phyloP scores from a whole-genome alignment of 2,113 vertebrate species.

The Merops nubicus region DNA sequence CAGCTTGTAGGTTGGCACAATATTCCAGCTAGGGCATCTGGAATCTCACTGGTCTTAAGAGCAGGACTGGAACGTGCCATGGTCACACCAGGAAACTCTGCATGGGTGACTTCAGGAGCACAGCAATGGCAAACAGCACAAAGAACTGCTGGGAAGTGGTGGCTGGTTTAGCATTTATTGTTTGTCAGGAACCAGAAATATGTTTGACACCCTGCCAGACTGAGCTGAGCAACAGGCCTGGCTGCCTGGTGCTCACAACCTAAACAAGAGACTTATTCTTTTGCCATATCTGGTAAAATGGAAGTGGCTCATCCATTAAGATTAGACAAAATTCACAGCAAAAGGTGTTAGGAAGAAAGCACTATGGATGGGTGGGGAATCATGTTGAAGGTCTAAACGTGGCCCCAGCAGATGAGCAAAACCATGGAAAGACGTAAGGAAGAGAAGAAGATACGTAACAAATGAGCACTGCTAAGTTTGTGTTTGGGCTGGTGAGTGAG shows the following conservation, averaged over 20 bases:
- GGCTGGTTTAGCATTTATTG: not conserved
- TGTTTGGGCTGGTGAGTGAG: not conserved
- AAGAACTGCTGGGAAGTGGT: not conserved
- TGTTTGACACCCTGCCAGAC: not conserved
- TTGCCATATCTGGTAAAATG: not conserved
- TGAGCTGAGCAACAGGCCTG: not conserved
- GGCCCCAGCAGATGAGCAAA: not conserved
- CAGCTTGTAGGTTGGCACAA: not conserved
- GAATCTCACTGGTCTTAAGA: not conserved
- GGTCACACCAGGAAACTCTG: not conserved
- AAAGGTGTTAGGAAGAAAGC: not conserved
- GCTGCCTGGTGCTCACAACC: not conserved
- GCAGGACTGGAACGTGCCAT: not conserved
- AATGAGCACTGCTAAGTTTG: not conserved
- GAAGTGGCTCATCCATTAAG: not conserved
- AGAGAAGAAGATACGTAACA: not conserved
- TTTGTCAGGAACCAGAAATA: not conserved
- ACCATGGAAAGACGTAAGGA: not conserved
- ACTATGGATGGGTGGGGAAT: not conserved
- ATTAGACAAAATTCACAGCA: not conserved
- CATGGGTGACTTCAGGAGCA: accelerated
- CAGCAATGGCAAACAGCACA: not conserved
- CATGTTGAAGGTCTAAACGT: not conserved
- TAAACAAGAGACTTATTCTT: not conserved
- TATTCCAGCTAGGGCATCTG: not conserved